Base-by-base conservation (phyloP, 2,113 vertebrate species). In the Cyprinodon variegatus region DNA sequence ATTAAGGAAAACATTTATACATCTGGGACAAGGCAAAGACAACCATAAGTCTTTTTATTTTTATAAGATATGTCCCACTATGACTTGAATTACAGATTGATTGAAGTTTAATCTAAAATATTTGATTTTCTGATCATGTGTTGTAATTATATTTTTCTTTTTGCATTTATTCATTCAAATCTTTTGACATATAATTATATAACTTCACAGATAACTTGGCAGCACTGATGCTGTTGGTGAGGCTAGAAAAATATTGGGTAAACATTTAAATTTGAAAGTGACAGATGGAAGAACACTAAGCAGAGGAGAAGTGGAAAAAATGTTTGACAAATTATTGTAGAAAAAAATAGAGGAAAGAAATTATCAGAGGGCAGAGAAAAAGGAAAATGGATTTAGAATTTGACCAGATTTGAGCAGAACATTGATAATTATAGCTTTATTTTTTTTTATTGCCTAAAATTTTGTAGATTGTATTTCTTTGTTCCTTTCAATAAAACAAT, bases 61-160 rank as follows among this genome's bases (percentile, higher is more conserved):
- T 80, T 60, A 43, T 80, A 68, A 82, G 69, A 68, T 1, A 40
- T 81, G 61, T 83, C 45, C 82, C 68, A 72, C 20, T 61, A 67
- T 43, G 29, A 3, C 53, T 29, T 50, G 4, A 50, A 50, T 17
- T 5, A 50, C 46, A 50, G 4, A 15, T 50, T 50, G 4, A 4
- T 50, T 63, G 11, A 39, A 37, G 7, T 38, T 17, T 20, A 43
- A 22, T 65, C 17, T 11, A 65, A n/a, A 22, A 43, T 13, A 75
- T 29, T 50, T 38, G 45, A 76, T 66, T 15, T 53, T 36, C 4
- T 62, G 68, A 50, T 41, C 41, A 72, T 38, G 4, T 38, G 37
- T 9, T 68, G 10, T 20, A 2, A 45, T 45, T 0, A 39, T n/a
- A 10, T 36, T 60, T 60, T 22, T 38, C 12, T 4, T 64, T 11